These are phyloP conservation scores for Thunnus albacares DNA, from an alignment of 2,797 vertebrate species.

Conservation along the genomic window DNA sequence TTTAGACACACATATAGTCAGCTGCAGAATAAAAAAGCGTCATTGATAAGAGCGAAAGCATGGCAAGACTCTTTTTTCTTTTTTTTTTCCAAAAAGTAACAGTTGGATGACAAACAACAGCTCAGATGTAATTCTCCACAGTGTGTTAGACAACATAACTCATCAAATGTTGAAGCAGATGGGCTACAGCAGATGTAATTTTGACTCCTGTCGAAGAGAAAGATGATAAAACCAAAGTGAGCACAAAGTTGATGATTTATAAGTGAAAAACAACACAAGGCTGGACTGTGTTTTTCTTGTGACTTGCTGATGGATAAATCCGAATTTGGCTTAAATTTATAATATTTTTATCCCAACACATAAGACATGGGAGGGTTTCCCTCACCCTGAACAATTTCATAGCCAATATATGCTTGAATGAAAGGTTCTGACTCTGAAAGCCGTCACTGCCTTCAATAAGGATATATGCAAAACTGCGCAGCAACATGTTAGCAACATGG, in stretches of 20 bases:
- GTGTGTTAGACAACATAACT: slow-evolving; percentile 5
- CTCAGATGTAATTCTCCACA: slow-evolving; percentile 31
- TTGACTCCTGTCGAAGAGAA: slow-evolving; percentile 4
- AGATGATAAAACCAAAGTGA: slow-evolving; percentile 14
- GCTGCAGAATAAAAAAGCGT: background rate
- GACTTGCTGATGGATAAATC: background rate
- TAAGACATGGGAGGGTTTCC: too few relatives aligned
- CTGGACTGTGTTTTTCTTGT: slow-evolving; percentile 9
- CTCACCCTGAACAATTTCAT: too few relatives aligned
- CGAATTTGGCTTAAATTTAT: background rate
- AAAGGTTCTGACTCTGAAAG: background rate
- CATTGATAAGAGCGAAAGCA: background rate
- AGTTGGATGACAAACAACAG: slow-evolving; percentile 27
- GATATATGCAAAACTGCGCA: background rate
- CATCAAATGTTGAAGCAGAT: slow-evolving; percentile 37
- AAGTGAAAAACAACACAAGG: background rate
- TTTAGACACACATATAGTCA: slow-evolving; percentile 14
- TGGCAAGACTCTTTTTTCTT: background rate
- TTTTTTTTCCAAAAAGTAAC: background rate
- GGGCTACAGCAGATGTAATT: slow-evolving; percentile 30
- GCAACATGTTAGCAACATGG: background rate
- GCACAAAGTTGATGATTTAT: slow-evolving; percentile 4
- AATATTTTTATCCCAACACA: too few relatives aligned
- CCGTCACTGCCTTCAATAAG: background rate
- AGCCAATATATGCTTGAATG: too few relatives aligned